These are phyloP conservation scores for Leptinotarsa peninsularis DNA, from an alignment of 2,888 invertebrate species.

Conservation along the genomic window DNA sequence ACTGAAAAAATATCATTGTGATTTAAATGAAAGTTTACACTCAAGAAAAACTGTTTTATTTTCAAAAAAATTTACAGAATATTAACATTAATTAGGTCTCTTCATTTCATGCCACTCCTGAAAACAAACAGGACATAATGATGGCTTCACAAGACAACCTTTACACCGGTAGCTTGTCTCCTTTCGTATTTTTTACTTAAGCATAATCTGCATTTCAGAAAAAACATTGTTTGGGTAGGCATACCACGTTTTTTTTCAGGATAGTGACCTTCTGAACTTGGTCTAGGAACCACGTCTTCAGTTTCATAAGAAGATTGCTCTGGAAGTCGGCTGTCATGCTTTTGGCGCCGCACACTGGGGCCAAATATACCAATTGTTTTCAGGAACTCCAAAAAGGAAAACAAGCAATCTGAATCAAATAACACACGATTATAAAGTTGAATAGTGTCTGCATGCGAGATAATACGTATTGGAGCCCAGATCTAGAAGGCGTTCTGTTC, in stretches of 20 bases:
- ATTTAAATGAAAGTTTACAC: too few species aligned
- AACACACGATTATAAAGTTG: too few species aligned
- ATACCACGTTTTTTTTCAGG: slow-evolving; percentile 21
- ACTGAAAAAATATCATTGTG: too few species aligned
- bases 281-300: slow-evolving; percentile 15
- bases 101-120: slow-evolving; percentile 21
- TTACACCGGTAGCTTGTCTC: slow-evolving; percentile 30
- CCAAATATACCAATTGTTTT: too few species aligned
- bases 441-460: too few species aligned
- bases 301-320: background rate
- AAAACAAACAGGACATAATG: slow-evolving; percentile 30
- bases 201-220: slow-evolving; percentile 25
- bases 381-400: too few species aligned
- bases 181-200: slow-evolving; percentile 7
- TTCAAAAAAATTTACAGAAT: too few species aligned
- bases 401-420: too few species aligned
- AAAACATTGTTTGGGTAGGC: slow-evolving; percentile 23
- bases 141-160: slow-evolving; percentile 26
- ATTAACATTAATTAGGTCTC: too few species aligned
- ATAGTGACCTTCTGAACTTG: slow-evolving; percentile 24
- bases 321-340: slow-evolving; percentile 10
- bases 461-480: too few species aligned
- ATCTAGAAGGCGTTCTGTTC: too few species aligned
- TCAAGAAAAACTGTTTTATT: too few species aligned
- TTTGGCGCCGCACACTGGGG: background rate